A percentile compares a stretch with the other conserved stretches of the same genome.
Evolutionary conservation across 2,113 vertebrate genomes (phyloP).

Genomic region (Dolichallabes microphthalmus): DNA sequence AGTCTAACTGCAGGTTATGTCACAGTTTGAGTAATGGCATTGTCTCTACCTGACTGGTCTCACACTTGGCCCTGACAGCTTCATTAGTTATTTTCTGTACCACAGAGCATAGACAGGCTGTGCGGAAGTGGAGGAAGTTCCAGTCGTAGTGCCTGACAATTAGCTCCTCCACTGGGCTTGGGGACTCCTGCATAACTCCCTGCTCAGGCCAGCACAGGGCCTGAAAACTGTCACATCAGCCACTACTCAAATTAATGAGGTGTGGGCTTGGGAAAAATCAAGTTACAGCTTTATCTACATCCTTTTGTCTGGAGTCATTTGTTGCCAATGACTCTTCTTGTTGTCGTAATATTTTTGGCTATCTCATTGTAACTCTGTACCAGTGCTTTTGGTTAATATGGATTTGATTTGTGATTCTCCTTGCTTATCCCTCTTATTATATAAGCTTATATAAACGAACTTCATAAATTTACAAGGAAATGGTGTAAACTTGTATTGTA

Average conservation of each 20-base stretch:
- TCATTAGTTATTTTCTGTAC: conserved; percentile 52
- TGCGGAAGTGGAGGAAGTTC: conserved; percentile 6
- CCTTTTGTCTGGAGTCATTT: conserved; percentile 5
- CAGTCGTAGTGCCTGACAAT: conserved; percentile 43
- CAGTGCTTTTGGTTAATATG: neutral
- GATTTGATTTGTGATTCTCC: neutral
- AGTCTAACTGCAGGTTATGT: conserved; percentile 41
- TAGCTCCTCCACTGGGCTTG: conserved; percentile 46
- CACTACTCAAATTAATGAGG: conserved; percentile 55
- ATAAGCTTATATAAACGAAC: neutral
- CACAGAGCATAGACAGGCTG: conserved; percentile 33
- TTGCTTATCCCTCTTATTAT: neutral
- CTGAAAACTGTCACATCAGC: conserved; percentile 47
- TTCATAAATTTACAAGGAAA: neutral
- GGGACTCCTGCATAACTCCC: conserved; percentile 45
- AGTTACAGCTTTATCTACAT: conserved; percentile 23
- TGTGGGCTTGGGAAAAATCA: conserved; percentile 34
- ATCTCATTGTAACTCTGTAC: neutral
- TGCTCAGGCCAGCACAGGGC: conserved; percentile 24
- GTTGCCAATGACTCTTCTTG: neutral
- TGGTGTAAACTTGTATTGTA: neutral
- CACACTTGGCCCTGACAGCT: conserved; percentile 48
- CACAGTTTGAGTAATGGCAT: conserved; percentile 51
- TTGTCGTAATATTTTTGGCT: neutral
- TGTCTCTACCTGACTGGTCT: conserved; percentile 33